phyloP scores from a whole-genome alignment of 1,140 invertebrate genomes.

The Sipha flava region DNA sequence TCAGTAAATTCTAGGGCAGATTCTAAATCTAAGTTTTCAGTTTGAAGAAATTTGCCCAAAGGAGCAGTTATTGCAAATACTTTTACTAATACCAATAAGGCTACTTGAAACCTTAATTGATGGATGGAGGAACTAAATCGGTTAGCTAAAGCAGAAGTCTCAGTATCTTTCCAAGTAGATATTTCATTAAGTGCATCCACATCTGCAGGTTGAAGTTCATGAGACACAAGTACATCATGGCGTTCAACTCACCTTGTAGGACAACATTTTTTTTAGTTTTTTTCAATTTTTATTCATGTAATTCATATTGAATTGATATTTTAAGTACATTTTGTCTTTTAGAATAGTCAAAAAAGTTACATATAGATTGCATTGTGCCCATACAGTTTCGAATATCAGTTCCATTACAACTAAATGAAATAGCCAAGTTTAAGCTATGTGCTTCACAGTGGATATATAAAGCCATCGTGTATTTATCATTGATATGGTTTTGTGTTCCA shows the following conservation, averaged over 20 bases:
- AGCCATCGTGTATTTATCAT: background rate
- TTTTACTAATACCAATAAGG: background rate
- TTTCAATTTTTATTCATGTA: background rate
- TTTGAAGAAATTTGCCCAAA: background rate
- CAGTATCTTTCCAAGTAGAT: background rate
- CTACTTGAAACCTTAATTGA: background rate
- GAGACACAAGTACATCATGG: background rate
- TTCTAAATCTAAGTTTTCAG: background rate
- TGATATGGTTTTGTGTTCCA: slow-evolving; percentile 32
- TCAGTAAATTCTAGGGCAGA: background rate
- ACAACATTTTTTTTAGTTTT: background rate
- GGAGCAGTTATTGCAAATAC: background rate
- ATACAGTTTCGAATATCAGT: slow-evolving; percentile 27
- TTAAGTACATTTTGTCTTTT: background rate
- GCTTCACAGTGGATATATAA: slow-evolving; percentile 40
- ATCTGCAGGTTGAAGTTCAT: background rate
- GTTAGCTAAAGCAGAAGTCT: background rate
- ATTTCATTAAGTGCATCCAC: background rate
- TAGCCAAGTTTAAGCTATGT: slow-evolving; percentile 40
- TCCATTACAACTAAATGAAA: slow-evolving; percentile 19
- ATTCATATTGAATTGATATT: background rate
- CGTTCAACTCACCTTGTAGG: background rate
- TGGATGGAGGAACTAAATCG: background rate
- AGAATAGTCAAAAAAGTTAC: slow-evolving; percentile 25
- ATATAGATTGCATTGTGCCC: slow-evolving; percentile 28